Base-by-base conservation (phyloP, 2,888 invertebrate genomes). In the Oeneis ivallda region DNA sequence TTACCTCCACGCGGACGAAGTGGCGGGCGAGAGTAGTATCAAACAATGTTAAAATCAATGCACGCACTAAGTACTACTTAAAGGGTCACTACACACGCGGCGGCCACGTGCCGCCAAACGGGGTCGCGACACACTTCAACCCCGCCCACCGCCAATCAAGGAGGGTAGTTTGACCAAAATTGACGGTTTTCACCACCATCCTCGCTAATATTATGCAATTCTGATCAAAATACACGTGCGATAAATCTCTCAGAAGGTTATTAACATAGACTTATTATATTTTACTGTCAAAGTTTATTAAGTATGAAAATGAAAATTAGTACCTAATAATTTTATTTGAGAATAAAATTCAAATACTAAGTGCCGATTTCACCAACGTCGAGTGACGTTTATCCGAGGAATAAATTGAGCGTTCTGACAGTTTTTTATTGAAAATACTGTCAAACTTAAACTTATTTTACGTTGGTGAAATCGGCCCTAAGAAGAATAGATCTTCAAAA, bases 51-150 rank as follows among this genome's bases (percentile, higher is more conserved):
- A 41, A 61, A 61, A 61, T 61, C 61, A 61, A 61, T 52, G 61
- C 52, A 32, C 15, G 52, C 32, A 7, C 39, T 61, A 61, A 61
- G 61, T 61, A 61, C 76, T 76, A 79, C 80, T 82, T 56, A 81
- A 79, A 82, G 79, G 80, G 80, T 76, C 74, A 76, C 72, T 79
- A 72, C 80, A 76, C 89, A 89, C 90, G 87, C 83, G 87, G 69
- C 84, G 63, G 63, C 65, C 86, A 84, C 88, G 87, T 84, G 87
- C 61, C 76, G 72, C 73, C 74, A 74, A 79, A 77, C 77, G 82
- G 84, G 83, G 82, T 76, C 74, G 72, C 71, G 70, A 68, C 74
- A 72, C 75, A 74, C 76, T 76, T 49, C 67, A 71, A 60, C 62
- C 63, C 75, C 74, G 74, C 74, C 74, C 64, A 71, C 70, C 54